phyloP scores from a whole-genome alignment of 2,113 vertebrate genomes.

The Pogona vitticeps region DNA sequence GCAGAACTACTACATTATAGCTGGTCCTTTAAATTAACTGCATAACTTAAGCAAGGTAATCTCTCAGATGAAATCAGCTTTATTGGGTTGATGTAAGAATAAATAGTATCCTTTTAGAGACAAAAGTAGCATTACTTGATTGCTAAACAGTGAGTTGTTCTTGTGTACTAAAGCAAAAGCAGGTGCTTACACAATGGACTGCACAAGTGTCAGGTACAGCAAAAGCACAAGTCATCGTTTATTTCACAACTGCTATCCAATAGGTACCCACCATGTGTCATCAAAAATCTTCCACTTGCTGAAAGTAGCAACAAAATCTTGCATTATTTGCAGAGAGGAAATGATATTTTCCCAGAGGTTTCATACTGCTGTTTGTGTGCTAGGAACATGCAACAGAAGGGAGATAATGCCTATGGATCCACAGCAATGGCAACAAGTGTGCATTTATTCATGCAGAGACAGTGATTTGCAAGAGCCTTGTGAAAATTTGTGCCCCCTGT shows the following conservation, averaged over 20 bases:
- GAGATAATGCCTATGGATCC: neutral
- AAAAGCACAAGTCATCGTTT: neutral
- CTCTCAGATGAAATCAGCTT: neutral
- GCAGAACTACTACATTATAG: neutral
- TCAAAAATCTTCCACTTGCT: neutral
- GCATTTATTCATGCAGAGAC: conserved; percentile 1
- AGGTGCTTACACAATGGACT: neutral
- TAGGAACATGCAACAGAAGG: conserved; percentile 2
- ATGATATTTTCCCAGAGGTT: neutral
- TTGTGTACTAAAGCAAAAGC: neutral
- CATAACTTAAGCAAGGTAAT: neutral
- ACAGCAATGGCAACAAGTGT: neutral
- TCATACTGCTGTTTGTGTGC: neutral
- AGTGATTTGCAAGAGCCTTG: conserved; percentile 4
- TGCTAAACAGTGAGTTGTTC: neutral
- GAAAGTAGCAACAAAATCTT: too few relatives aligned
- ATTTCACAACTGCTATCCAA: neutral
- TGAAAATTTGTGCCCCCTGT: conserved; percentile 10
- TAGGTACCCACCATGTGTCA: neutral
- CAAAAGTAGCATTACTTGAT: neutral
- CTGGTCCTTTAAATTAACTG: neutral
- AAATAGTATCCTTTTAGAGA: neutral
- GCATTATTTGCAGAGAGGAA: neutral
- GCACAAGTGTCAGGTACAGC: neutral
- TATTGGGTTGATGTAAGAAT: neutral